Evolutionary conservation across 2,797 vertebrate genomes (phyloP).

Genomic region (Gambelia wislizenii): DNA sequence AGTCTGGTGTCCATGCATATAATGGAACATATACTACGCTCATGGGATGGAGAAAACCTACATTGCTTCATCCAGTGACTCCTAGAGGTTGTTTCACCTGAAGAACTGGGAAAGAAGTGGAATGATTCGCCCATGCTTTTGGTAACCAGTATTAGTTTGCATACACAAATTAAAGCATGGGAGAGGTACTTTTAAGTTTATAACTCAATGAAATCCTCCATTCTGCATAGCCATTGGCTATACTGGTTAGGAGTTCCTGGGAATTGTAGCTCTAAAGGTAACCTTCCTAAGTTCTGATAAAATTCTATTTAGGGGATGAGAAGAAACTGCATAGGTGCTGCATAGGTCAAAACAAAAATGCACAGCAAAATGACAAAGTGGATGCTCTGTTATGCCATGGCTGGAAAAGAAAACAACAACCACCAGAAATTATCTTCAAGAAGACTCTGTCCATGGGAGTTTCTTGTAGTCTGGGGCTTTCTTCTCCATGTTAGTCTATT

Average conservation of each 20-base stretch:
- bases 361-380: not conserved
- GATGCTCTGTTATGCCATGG: not conserved
- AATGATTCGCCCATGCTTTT: not conserved
- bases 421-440: not conserved
- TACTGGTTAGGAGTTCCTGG: too few species aligned
- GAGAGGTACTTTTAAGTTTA: too few species aligned
- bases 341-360: not conserved
- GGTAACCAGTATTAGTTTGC: not conserved
- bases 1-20: not conserved
- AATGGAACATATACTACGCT: not conserved
- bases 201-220: too few species aligned
- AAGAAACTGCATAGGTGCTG: not conserved
- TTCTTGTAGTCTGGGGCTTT: not conserved
- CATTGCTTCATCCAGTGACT: too few species aligned
- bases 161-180: too few species aligned
- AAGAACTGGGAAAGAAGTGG: not conserved
- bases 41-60: not conserved
- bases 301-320: not conserved
- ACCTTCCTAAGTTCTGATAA: not conserved
- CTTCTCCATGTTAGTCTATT: not conserved
- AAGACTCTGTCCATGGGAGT: not conserved
- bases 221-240: too few species aligned
- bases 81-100: not conserved
- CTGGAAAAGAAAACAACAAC: not conserved
- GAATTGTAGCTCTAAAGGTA: too few species aligned